phyloP scores from a whole-genome alignment of 2,888 invertebrate genomes.

The Zygogramma bicolorata region DNA sequence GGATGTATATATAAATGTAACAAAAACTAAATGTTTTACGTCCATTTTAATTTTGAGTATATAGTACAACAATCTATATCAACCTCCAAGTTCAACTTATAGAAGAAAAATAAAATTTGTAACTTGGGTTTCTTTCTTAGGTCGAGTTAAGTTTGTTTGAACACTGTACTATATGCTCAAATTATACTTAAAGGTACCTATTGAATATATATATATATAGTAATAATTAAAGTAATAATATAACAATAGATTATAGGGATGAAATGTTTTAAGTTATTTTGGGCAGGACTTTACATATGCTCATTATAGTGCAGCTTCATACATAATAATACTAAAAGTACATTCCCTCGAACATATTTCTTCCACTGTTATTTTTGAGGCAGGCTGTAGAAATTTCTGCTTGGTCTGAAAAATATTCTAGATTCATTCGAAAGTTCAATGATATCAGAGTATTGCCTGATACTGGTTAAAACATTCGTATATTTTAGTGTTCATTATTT shows the following conservation, averaged over 20 bases:
- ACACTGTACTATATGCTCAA: slow-evolving; percentile 63
- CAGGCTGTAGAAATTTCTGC: not conserved
- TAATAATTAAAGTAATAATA: slow-evolving; percentile 58
- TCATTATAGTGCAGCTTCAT: slow-evolving; percentile 49
- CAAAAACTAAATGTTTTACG: slow-evolving; percentile 65
- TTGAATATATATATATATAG: slow-evolving; percentile 62
- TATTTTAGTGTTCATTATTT: not conserved
- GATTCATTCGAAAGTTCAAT: not conserved
- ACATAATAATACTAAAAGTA: slow-evolving; percentile 31
- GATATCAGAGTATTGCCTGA: not conserved
- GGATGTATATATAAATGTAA: slow-evolving; percentile 56
- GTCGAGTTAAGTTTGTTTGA: slow-evolving; percentile 12
- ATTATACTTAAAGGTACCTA: slow-evolving; percentile 63
- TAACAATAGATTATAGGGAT: slow-evolving; percentile 47
- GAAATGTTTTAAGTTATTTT: slow-evolving; percentile 26
- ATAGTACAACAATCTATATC: slow-evolving; percentile 56
- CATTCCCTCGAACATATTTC: slow-evolving; percentile 40
- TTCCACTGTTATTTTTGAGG: not conserved
- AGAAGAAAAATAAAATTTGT: slow-evolving; percentile 11
- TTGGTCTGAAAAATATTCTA: not conserved
- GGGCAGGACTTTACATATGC: slow-evolving; percentile 54
- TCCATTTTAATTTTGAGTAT: slow-evolving; percentile 64
- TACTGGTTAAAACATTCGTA: not conserved
- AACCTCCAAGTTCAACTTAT: slow-evolving; percentile 20
- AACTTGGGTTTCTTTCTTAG: slow-evolving; percentile 16